Conservation (phyloP, 2,888 invertebrate species). For the Lordiphosa fenestrarum region DNA sequence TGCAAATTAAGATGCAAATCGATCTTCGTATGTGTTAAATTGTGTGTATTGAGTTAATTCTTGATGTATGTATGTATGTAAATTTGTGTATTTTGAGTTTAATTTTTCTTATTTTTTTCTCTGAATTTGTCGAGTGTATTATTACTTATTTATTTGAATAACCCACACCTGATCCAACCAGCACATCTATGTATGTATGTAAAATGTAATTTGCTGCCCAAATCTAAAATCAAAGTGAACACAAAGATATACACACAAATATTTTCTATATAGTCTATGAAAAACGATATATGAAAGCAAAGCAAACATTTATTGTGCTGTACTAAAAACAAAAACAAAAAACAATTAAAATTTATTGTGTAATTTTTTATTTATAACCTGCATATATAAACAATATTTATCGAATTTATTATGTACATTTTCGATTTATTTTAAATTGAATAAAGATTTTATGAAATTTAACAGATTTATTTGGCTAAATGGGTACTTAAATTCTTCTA, state of each 20-base stretch:
- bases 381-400: conserved; percentile 67
- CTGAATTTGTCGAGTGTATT: conserved; percentile 22
- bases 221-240: conserved; percentile 60
- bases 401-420: conserved; percentile 71
- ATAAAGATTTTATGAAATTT: conserved; percentile 69
- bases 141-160: conserved; percentile 35
- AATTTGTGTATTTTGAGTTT: conserved; percentile 32
- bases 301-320: conserved; percentile 49
- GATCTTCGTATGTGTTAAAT: conserved; percentile 58
- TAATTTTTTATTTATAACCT: conserved; percentile 66
- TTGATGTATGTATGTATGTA: conserved; percentile 31
- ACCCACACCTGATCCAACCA: conserved; percentile 20
- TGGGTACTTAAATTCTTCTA: too few species aligned
- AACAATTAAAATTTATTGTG: conserved; percentile 47
- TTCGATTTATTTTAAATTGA: conserved; percentile 68
- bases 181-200: conserved; percentile 36
- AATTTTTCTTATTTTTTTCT: not conserved
- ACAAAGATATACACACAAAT: conserved; percentile 72
- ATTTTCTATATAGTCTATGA: conserved; percentile 53
- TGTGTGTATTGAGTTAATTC: conserved; percentile 37
- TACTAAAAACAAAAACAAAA: conserved; percentile 42
- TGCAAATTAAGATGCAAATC: conserved; percentile 31
- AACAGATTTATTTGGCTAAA: too few species aligned
- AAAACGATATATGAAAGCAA: conserved; percentile 30
- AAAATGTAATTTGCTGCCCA: conserved; percentile 51